phyloP scores from a whole-genome alignment of 2,797 vertebrate species.

The Neopelma chrysocephalum region DNA sequence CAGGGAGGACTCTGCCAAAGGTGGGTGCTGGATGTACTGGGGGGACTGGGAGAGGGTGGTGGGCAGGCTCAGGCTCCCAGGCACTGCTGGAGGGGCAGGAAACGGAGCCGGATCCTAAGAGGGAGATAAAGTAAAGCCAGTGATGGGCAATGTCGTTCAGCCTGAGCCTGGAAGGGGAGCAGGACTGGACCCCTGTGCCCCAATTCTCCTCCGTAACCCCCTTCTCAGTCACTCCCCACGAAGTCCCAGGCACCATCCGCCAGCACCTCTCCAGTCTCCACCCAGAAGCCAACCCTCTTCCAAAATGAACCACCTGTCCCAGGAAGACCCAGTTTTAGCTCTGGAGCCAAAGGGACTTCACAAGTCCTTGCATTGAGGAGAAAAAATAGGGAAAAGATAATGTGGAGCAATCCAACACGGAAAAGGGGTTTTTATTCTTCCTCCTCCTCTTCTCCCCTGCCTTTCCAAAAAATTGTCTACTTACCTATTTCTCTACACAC shows the following conservation, averaged over 20 bases:
- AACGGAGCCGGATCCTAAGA: fast-evolving
- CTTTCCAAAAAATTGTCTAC: no score
- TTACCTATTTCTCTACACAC: no score
- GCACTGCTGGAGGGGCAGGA: not conserved
- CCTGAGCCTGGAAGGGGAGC: not conserved
- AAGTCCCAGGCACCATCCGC: fast-evolving
- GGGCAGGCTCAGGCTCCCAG: not conserved
- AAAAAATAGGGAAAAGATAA: not conserved
- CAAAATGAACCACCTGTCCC: fast-evolving
- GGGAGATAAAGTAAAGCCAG: not conserved
- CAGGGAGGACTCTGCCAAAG: slow-evolving; percentile 40
- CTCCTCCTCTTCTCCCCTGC: no score
- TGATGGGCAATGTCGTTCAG: fast-evolving
- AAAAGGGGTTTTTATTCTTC: no score
- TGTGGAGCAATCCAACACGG: no score
- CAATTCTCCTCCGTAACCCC: fast-evolving
- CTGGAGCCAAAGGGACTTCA: not conserved
- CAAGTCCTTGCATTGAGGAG: not conserved
- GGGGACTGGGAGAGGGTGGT: not conserved
- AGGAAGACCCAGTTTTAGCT: not conserved
- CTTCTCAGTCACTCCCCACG: not conserved
- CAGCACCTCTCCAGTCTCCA: not conserved
- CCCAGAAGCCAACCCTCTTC: not conserved
- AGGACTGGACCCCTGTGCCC: not conserved
- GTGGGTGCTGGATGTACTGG: slow-evolving; percentile 6